Conservation (phyloP, 2,113 vertebrate genomes). For the Gobius niger region DNA sequence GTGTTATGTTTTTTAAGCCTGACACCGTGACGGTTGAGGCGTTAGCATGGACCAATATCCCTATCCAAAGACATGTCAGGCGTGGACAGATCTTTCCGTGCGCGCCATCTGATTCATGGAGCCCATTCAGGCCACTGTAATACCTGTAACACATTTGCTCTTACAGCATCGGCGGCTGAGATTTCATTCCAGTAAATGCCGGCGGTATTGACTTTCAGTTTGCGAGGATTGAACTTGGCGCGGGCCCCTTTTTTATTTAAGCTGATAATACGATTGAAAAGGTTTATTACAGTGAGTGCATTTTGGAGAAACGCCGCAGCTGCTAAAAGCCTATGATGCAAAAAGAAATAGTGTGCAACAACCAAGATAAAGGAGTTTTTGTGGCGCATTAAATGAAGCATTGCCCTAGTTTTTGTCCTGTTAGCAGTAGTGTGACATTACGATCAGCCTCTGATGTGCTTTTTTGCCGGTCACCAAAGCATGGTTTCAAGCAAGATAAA, state of each 20-base stretch:
- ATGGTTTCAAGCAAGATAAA: too few relatives aligned
- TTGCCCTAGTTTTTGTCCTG: background rate
- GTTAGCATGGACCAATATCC: background rate
- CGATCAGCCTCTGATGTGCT: too few relatives aligned
- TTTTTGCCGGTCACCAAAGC: too few relatives aligned
- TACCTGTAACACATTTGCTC: background rate
- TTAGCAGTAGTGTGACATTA: background rate
- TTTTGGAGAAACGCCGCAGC: conserved; percentile 20
- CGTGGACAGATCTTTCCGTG: background rate
- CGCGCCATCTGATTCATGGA: background rate
- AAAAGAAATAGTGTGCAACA: conserved; percentile 12
- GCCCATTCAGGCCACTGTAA: background rate
- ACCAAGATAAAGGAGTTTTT: conserved; percentile 1
- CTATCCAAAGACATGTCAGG: background rate
- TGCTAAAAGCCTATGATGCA: conserved; percentile 4
- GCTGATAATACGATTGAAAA: conserved; percentile 35
- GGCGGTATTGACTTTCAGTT: background rate
- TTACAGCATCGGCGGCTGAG: background rate
- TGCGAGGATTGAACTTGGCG: conserved; percentile 7
- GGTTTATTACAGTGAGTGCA: conserved; percentile 38
- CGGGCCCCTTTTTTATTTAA: conserved; percentile 9
- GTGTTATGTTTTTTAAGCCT: background rate
- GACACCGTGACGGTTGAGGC: background rate
- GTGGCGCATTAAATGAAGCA: conserved; percentile 2
- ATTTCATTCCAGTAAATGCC: conserved; percentile 6